Base-by-base conservation (phyloP, 2,113 vertebrate genomes). In the Thinocorus orbignyianus region DNA sequence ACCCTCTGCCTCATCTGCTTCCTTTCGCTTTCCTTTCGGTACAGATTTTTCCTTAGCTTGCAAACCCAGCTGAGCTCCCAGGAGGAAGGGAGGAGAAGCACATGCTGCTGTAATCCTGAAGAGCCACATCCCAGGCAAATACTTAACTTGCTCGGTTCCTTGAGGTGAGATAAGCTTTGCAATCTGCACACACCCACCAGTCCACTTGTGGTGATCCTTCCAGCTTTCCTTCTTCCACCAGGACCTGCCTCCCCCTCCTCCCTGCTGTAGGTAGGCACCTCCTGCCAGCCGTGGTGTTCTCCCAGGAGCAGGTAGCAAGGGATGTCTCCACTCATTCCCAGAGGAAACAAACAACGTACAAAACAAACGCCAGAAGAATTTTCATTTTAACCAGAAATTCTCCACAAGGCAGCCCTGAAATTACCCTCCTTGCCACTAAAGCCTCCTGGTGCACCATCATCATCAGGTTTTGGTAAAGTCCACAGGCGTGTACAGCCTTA, bases 401-500 rank as follows among this genome's bases (percentile, higher is more conserved):
- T 58, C 46, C 39, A 19, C 22, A 26, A 7, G 2, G 25, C 68
- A 86, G 31, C 41, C n/a, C 60, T 69, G 46, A n/a, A 70, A 49
- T 18, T 37, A 51, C 17, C 16, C n/a, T 41, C 5, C 1, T 5
- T 44, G 65, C 55, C 1, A 3, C 48, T 0, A 0, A 37, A 52
- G 52, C 48, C 37, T 20, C 37, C 37, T 52, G 57, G 39, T 60
- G 48, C 37, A 73, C 49, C 54, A 44, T 2, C 41, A 73, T 1
- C 44, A 78, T 2, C 42, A 58, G 3, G 6, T 37, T 41, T 49
- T 5, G 13, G 25, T 22, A 2, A 65, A 54, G 64, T 12, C 10
- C 2, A 0, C 1, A 7, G 24, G 23, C 42, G 7, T 5, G 10
- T 12, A 48, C 42, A 76, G 48, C 7, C 33, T 42, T 62, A 6